Evolutionary conservation across 2,797 vertebrate species (phyloP).

Genomic region (Peromyscus eremicus): DNA sequence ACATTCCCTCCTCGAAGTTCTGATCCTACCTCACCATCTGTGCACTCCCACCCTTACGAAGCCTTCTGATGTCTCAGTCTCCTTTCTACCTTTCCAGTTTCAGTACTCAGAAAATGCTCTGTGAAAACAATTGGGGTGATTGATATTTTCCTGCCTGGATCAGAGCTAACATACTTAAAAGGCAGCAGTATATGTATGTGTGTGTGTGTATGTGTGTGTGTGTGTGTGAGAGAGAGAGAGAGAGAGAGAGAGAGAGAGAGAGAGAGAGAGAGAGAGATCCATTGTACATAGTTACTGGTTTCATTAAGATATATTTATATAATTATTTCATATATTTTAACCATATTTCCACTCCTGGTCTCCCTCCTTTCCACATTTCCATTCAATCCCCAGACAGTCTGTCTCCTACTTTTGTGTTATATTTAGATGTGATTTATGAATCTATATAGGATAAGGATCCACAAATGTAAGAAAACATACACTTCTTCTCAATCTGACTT

Average conservation of each 20-base stretch:
- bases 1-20: not conserved
- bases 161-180: not conserved
- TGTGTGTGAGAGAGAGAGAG: no score
- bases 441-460: not conserved
- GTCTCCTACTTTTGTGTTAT: not conserved
- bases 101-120: slow-evolving; percentile 8
- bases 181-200: not conserved
- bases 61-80: not conserved
- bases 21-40: not conserved
- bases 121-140: slow-evolving; percentile 18
- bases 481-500: not conserved
- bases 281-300: not conserved
- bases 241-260: no score
- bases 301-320: not conserved
- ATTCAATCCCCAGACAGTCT: not conserved
- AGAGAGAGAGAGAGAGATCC: no score
- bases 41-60: not conserved
- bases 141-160: slow-evolving; percentile 14
- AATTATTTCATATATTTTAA: not conserved
- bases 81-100: slow-evolving; percentile 13
- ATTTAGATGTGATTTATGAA: not conserved
- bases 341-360: not conserved
- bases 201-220: not conserved
- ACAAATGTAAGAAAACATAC: not conserved
- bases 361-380: not conserved